These are phyloP conservation scores for Caloenas nicobarica DNA, from an alignment of 2,113 vertebrate species.

Conservation along the genomic window DNA sequence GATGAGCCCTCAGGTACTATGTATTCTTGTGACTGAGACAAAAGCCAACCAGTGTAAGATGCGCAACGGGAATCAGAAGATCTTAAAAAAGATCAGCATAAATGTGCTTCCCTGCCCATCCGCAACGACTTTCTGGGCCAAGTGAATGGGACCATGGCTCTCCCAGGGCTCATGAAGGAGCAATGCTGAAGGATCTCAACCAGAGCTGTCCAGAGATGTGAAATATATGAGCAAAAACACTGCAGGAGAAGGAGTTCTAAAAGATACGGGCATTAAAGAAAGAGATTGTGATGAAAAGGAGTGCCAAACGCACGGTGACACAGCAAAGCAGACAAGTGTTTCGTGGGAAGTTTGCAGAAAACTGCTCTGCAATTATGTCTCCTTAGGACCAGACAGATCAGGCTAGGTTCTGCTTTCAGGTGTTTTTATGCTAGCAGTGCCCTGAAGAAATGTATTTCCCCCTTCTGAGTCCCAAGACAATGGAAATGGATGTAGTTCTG, in stretches of 20 bases:
- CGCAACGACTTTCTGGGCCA: not conserved
- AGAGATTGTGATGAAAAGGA: not conserved
- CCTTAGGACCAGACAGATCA: not conserved
- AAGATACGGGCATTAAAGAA: not conserved
- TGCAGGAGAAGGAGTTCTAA: not conserved
- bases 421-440: not conserved
- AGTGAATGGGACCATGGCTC: not conserved
- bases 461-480: fast-evolving
- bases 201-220: not conserved
- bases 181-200: not conserved
- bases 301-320: not conserved
- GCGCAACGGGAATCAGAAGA: not conserved
- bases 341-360: not conserved
- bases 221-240: not conserved
- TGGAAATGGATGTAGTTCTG: not conserved
- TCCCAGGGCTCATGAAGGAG: not conserved
- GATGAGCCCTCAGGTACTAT: constrained; percentile 7
- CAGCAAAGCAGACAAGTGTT: not conserved
- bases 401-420: not conserved
- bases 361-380: not conserved
- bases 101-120: not conserved
- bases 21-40: not conserved
- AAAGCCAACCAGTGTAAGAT: not conserved
- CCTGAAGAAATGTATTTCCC: not conserved
- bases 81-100: not conserved